phyloP scores from a whole-genome alignment of 2,888 invertebrate species.

The Tipula vernalis region DNA sequence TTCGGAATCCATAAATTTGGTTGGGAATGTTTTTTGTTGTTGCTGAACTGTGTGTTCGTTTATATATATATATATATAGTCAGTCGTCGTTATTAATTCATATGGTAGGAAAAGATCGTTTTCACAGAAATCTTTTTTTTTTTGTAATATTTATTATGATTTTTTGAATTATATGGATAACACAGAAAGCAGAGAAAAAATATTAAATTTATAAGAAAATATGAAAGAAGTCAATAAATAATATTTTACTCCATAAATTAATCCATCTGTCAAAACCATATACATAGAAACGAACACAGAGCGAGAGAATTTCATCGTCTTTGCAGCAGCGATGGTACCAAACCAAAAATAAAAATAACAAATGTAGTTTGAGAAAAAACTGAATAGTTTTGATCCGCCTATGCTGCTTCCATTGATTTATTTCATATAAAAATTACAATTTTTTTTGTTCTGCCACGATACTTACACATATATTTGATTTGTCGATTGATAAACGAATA shows the following conservation, averaged over 20 bases:
- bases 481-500: neutral
- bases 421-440: neutral
- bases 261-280: neutral
- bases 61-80: neutral
- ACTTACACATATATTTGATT: neutral
- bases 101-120: neutral
- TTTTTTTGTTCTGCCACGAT: neutral
- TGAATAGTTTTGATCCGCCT: neutral
- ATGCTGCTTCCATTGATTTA: neutral
- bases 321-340: neutral
- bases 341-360: neutral
- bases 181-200: neutral
- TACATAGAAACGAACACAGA: neutral
- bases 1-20: neutral
- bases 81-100: neutral
- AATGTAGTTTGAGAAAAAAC: neutral
- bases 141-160: neutral
- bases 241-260: slow-evolving; percentile 4
- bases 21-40: neutral
- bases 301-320: neutral
- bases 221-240: slow-evolving; percentile 4
- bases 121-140: neutral
- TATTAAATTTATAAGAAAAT: neutral
- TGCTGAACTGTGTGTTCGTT: neutral
- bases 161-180: slow-evolving; percentile 4